Evolutionary conservation across 2,888 invertebrate genomes (phyloP), one percentile per base, ranked within the genome.

Genomic region (Chorisops tibialis): DNA sequence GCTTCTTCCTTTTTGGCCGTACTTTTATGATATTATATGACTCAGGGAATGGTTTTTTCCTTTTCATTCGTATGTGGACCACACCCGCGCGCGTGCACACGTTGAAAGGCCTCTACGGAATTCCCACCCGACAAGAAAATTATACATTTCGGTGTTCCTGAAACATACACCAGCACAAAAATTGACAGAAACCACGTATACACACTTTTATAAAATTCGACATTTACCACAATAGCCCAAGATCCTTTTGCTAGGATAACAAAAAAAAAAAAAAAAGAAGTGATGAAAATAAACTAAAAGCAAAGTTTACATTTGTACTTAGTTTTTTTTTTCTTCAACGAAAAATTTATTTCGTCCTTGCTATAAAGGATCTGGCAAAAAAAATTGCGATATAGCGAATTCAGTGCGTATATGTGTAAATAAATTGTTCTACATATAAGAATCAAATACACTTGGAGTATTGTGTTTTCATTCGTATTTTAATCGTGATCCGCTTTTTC

Each of bases 41-140:
- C 56, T 56, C 56, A 56, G 56, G 56, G 18, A 18, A 43, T 43
- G 45, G 45, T 19, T 56, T 45, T 56, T 56, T 43, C 39, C 30
- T 41, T 19, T 11, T 41, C 22, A 7, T 43, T 56, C 56, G 30
- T 56, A 56, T 56, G 67, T 71, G 73, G 75, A 75, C 76, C 76
- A 76, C 76, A 76, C 76, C 76, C 76, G 76, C 76, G 74, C 76
- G 73, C 73, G 70, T 74, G 74, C 72, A 74, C 73, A 74, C 71
- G 70, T 74, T 64, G 49, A 61, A 45, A 35, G 45, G 56, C 59
- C 49, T 39, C 50, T 35, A 48, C 38, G 48, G 59, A 47, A 45
- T 43, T 56, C 30, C 56, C 49, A 59, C 48, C 59, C 59, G 39
- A 59, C 38, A 52, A 41, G 52, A 59, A 59, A 59, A 48, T 59